These are phyloP conservation scores for Idaea straminata DNA, from an alignment of 2,888 invertebrate species.

Conservation along the genomic window DNA sequence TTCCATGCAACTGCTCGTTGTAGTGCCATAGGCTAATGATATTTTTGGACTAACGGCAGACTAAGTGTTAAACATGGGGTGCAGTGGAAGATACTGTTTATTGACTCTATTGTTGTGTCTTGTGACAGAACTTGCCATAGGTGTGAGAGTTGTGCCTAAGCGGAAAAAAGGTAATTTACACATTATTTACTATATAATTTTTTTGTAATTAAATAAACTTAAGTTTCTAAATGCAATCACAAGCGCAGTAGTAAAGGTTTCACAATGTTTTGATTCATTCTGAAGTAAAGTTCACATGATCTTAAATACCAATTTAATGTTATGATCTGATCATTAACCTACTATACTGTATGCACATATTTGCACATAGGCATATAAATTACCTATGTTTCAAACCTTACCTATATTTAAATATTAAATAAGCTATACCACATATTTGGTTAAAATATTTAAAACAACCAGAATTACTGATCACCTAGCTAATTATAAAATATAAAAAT, in stretches of 20 bases:
- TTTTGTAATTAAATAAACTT: slow-evolving; percentile 6
- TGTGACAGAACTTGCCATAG: slow-evolving; percentile 74
- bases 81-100: slow-evolving; percentile 75
- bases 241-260: slow-evolving; percentile 26
- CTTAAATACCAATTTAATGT: slow-evolving; percentile 12
- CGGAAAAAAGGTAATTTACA: slow-evolving; percentile 77
- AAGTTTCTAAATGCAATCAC: slow-evolving; percentile 19
- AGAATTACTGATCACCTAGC: no score
- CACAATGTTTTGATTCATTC: slow-evolving; percentile 34
- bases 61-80: slow-evolving; percentile 70
- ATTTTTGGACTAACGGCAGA: slow-evolving; percentile 42
- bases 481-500: background rate
- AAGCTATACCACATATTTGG: no score
- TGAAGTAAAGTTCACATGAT: slow-evolving; percentile 25
- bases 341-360: background rate
- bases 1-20: slow-evolving; percentile 45
- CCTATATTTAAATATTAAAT: no score
- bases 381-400: background rate
- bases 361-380: background rate
- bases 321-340: background rate
- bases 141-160: slow-evolving; percentile 78
- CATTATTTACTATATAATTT: slow-evolving; percentile 6
- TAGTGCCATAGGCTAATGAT: slow-evolving; percentile 49
- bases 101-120: slow-evolving; percentile 75
- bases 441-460: no score